These are phyloP conservation scores for Lordiphosa collinella DNA, from an alignment of 1,140 invertebrate species.

Conservation along the genomic window DNA sequence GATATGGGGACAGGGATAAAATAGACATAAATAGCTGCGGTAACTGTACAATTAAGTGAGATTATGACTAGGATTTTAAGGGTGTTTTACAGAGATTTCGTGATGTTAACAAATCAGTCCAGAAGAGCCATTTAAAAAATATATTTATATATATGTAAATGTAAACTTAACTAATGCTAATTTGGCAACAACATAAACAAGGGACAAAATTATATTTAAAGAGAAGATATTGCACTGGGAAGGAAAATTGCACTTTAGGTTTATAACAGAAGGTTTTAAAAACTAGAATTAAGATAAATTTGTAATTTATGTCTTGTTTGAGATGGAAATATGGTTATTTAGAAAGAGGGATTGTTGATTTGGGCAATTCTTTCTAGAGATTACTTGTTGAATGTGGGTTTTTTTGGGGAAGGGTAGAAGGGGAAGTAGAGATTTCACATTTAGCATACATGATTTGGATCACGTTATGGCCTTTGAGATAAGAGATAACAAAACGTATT, in stretches of 20 bases:
- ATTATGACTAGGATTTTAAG: slow-evolving; percentile 56
- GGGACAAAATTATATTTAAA: slow-evolving; percentile 12
- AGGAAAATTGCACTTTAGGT: slow-evolving; percentile 66
- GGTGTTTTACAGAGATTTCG: slow-evolving; percentile 33
- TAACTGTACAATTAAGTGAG: slow-evolving; percentile 57
- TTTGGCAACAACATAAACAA: slow-evolving; percentile 67
- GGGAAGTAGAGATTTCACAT: slow-evolving; percentile 31
- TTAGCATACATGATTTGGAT: slow-evolving; percentile 40
- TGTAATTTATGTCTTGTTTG: slow-evolving; percentile 14
- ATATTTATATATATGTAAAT: slow-evolving; percentile 6
- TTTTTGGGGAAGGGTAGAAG: background rate
- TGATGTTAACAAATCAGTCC: slow-evolving; percentile 61
- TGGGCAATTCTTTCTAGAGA: too few species aligned
- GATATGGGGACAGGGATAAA: slow-evolving; percentile 5
- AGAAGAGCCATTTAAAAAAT: slow-evolving; percentile 28
- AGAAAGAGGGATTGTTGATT: slow-evolving; percentile 2
- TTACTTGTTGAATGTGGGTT: background rate
- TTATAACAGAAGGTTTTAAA: slow-evolving; percentile 36
- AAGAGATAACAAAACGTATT: slow-evolving; percentile 60
- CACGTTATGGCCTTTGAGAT: slow-evolving; percentile 68
- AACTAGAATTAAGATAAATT: slow-evolving; percentile 50
- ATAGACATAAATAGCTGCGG: slow-evolving; percentile 21
- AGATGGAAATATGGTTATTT: background rate
- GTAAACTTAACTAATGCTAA: slow-evolving; percentile 69
- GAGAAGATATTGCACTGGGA: slow-evolving; percentile 52